Percentiles rank a stretch among this genome's conserved stretches.
phyloP scores from a whole-genome alignment of 2,888 invertebrate genomes.

The Dryobota labecula region DNA sequence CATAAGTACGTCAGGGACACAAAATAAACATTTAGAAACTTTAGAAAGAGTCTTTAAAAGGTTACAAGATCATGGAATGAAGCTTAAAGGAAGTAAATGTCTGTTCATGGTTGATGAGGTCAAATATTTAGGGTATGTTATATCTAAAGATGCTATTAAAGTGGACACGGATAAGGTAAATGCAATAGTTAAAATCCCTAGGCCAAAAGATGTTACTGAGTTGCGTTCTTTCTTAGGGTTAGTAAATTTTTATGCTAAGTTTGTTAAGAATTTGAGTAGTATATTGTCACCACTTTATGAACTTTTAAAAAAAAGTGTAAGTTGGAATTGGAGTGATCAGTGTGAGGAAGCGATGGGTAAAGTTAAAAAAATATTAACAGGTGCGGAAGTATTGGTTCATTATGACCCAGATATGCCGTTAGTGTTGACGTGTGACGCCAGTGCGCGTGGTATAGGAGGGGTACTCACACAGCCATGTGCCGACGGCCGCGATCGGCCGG shows the following conservation, averaged over 20 bases:
- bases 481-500: neutral
- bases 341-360: neutral
- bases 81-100: conserved; percentile 12
- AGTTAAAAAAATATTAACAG: conserved; percentile 3
- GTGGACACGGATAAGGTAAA: conserved; percentile 1
- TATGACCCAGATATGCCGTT: conserved; percentile 1
- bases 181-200: neutral
- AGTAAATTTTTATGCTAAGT: conserved; percentile 3
- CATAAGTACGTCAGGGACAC: conserved; percentile 1
- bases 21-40: neutral
- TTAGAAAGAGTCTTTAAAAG: neutral
- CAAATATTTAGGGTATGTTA: conserved; percentile 11
- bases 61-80: conserved; percentile 11
- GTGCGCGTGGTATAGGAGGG: neutral
- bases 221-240: neutral
- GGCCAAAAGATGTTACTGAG: neutral
- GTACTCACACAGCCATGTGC: neutral
- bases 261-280: too few species aligned
- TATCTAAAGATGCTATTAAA: too few species aligned
- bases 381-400: conserved; percentile 1
- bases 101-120: conserved; percentile 7
- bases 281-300: conserved; percentile 3
- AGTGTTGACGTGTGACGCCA: conserved; percentile 6
- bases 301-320: neutral
- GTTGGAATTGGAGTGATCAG: neutral